Evolutionary conservation across 2,797 vertebrate species (phyloP), one percentile per base, ranked within the genome.

Genomic region (Cetoscarus ocellatus): DNA sequence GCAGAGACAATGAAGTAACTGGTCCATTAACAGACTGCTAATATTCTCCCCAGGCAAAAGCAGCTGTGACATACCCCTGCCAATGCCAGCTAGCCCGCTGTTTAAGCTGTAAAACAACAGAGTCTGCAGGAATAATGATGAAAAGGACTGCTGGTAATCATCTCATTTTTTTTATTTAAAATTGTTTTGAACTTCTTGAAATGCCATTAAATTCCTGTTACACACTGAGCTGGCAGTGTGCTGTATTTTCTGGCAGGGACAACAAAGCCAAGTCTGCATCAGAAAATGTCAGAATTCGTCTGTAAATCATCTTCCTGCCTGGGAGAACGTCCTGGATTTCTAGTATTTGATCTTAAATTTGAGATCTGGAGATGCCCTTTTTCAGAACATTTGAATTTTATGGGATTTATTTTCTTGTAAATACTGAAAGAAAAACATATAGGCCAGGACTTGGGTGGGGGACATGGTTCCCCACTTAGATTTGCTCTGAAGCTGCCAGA

Each of bases 31-130:
- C 19, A 58, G 40, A 10, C 39, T 27, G 18, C 18, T 58, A 43
- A 27, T 58, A 15, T 18, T 56, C 40, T 8, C 12, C 3, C 5
- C 13, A 34, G 17, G 40, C 54, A 47, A 5, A 3, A 15, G 1
- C 36, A 63, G 61, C 27, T 63, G 44, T 61, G 34, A 48, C 45
- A 49, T 48, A 7, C 18, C 19, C 38, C 34, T 39, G 45, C 45
- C 45, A 48, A 8, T 4, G 15, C 27, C 45, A 17, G 38, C 34
- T 35, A 3, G 13, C 59, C 7, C 8, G 8, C 59, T 36, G 1
- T 45, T 27, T 7, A 3, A 59, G 57, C 57, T 35, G 10, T 17
- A 3, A 35, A 52, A 52, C 34, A 53, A 53, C 5, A 6, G 18
- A 50, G 10, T 51, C 49, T 51, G 49, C 18, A n/a, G 14, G 15